A percentile compares a stretch with the other conserved stretches of the same genome.
Conservation (phyloP, 2,888 invertebrate species). For the Mesorhabditis belari region DNA sequence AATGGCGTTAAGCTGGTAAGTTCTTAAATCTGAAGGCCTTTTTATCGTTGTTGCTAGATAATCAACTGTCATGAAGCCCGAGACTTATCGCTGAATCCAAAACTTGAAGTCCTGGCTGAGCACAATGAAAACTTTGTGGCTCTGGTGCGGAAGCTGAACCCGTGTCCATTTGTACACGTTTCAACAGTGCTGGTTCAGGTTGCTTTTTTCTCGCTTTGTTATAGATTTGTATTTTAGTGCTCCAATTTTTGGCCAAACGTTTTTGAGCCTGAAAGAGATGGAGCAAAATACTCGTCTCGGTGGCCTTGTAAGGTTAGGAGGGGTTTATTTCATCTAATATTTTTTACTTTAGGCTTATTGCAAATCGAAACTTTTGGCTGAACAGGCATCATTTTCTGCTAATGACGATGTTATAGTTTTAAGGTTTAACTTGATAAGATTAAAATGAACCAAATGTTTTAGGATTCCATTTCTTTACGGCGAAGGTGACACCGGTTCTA, state of each 20-base stretch:
- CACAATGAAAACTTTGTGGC: slow-evolving; percentile 38
- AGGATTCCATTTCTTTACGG: slow-evolving; percentile 14
- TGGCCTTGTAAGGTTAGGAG: slow-evolving; percentile 20
- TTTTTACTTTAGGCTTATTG: slow-evolving; percentile 31
- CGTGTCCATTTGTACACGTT: neutral
- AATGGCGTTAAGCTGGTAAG: neutral
- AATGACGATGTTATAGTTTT: slow-evolving; percentile 16
- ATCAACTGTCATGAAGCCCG: slow-evolving; percentile 39
- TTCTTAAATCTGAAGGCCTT: neutral
- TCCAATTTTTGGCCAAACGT: slow-evolving; percentile 45
- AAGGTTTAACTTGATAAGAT: neutral
- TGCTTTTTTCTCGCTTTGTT: slow-evolving; percentile 22
- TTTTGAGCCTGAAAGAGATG: slow-evolving; percentile 27
- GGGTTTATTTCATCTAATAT: neutral
- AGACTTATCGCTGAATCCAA: slow-evolving; percentile 34
- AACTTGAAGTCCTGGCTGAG: slow-evolving; percentile 13
- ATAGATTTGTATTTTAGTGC: slow-evolving; percentile 37
- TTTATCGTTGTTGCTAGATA: slow-evolving; percentile 12
- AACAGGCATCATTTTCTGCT: slow-evolving; percentile 15
- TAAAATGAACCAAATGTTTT: neutral
- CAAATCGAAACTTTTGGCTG: slow-evolving; percentile 31
- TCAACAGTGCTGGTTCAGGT: neutral
- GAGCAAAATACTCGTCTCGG: slow-evolving; percentile 14
- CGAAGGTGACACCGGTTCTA: slow-evolving; percentile 24
- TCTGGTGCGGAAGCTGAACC: neutral